Base-by-base conservation (phyloP, 2,888 invertebrate species). In the Parascotia fuliginaria region DNA sequence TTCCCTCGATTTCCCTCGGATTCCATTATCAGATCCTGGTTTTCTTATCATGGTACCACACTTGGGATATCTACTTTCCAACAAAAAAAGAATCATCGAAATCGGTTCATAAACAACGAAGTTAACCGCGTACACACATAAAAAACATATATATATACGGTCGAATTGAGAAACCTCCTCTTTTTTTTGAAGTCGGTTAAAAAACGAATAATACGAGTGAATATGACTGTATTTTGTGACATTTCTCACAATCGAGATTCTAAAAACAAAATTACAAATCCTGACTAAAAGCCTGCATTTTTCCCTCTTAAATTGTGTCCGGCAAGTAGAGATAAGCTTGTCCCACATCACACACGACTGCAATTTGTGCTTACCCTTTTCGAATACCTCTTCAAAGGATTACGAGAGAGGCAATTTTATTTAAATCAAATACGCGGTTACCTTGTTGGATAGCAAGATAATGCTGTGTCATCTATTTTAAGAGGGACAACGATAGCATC, bases 311-410 rank as follows among this genome's bases (percentile, higher is more conserved):
- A 19, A 36, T 19, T 36, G n/a, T 39, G 28, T 39, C 39, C 28
- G 6, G 39, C 11, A 39, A 27, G 11, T 5, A 22, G 28, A 9
- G 39, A 39, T 39, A 39, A 39, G 28, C 14, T 28, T 9, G 27
- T 34, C 34, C 33, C 34, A 12, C 34, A 34, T 34, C 34, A 42
- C 27, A 38, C 27, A 28, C n/a, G 28, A n/a, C 14, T 28, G 39
- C 27, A 28, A 28, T 19, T 28, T 27, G 11, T 15, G 19, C 27
- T 31, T 32, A 32, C 13, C 33, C 42, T 34, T 33, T 27, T 11
- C 27, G 33, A 33, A 1, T 14, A 14, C 42, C 27, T 12, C 34
- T 34, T 34, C 27, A 34, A 28, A 28, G 33, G 34, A 28, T 34
- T 42, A 42, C 15, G 19, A 9, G 4, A 13, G 39, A 0, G 39